Evolutionary conservation across 2,113 vertebrate species (phyloP), one percentile per base, ranked within the genome.

Genomic region (Paracanthobrama guichenoti): DNA sequence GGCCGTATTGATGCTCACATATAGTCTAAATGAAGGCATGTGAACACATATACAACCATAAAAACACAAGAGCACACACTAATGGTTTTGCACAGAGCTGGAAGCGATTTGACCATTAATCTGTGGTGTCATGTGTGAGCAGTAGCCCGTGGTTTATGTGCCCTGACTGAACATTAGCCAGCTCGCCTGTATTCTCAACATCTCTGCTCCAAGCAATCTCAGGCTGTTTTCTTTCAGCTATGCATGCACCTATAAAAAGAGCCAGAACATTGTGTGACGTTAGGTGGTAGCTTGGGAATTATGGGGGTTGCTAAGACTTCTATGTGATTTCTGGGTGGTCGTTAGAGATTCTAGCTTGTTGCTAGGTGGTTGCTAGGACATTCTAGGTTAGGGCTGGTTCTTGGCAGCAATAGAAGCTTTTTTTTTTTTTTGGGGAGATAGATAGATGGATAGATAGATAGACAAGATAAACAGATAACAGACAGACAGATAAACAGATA

Each of bases 141-240:
- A 16, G 26, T 5, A 71, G 62, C 12, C 31, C 24, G 31, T 55
- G 66, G 64, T 72, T 71, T 82, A 82, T 82, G 28, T 39, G 48
- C 31, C 26, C 60, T 55, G 79, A 53, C 59, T 81, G 69, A 57
- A 85, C 69, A 73, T 79, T 80, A 80, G 53, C 84, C 28, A 2
- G 24, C 75, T 79, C 35, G 20, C 81, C 72, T 62, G 57, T 62
- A 59, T 31, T 48, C 26, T 22, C 39, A 20, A 48, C 57, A 48
- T 42, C 11, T n/a, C 42, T 62, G 77, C 77, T 81, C 44, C 4
- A 55, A 69, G 44, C 79, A 71, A 55, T 66, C 66, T 53, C 67
- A 50, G 8, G 6, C 26, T 66, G 8, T 74, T 81, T 73, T 81
- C 77, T 50, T 35, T 81, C 57, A 28, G 67, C 57, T 79, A 28